Conservation (phyloP, 2,797 vertebrate genomes). For the Malurus splendens region DNA sequence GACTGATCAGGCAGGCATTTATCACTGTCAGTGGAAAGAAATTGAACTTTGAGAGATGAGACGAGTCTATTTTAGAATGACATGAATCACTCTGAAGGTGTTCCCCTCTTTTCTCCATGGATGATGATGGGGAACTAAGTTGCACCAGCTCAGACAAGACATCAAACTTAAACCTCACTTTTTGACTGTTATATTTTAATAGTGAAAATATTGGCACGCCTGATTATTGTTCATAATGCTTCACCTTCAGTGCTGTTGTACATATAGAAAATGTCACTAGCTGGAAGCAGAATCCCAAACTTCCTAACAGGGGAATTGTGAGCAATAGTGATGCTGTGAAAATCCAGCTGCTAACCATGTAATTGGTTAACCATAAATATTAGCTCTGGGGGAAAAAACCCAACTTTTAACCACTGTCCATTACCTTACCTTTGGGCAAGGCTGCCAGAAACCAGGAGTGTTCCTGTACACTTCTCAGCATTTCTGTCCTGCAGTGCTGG, state of each 20-base stretch:
- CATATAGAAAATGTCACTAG: background rate
- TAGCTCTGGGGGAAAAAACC: rapidly evolving
- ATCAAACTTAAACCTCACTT: background rate
- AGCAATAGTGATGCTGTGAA: background rate
- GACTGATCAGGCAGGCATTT: background rate
- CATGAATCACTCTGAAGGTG: conserved; percentile 35
- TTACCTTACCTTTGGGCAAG: background rate
- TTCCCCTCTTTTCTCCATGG: background rate
- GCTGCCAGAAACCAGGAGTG: background rate
- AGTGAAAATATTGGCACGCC: background rate
- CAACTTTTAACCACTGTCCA: background rate
- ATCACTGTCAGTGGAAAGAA: conserved; percentile 25
- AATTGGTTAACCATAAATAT: background rate
- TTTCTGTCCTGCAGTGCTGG: background rate
- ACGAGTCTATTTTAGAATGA: conserved; percentile 16
- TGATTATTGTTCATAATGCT: background rate
- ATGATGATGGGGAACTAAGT: background rate
- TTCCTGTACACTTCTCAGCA: background rate
- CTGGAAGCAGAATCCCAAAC: background rate
- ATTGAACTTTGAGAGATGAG: conserved; percentile 22
- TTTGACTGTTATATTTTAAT: background rate
- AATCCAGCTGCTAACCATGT: background rate
- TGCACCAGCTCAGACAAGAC: background rate
- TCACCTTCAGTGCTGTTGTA: background rate
- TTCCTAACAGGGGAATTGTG: background rate